Evolutionary conservation across 1,140 invertebrate species (phyloP).

Genomic region (Matsumurasca onukii): DNA sequence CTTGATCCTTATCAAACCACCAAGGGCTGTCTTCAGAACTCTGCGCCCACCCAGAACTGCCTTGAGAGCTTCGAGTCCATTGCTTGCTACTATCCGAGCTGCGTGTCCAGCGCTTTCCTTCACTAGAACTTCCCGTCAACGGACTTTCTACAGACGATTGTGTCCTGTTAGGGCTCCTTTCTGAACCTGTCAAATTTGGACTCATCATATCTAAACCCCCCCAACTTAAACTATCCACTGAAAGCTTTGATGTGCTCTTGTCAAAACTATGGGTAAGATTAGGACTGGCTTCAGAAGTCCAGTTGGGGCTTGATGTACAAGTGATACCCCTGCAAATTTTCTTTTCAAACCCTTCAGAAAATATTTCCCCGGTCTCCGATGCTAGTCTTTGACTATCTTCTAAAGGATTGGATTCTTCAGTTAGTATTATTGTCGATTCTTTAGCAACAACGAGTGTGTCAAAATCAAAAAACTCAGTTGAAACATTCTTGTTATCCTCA

Average conservation of each 20-base stretch:
- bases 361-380: slow-evolving; percentile 1
- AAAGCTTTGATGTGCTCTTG: slow-evolving; percentile 29
- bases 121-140: slow-evolving; percentile 32
- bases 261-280: slow-evolving; percentile 31
- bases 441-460: slow-evolving; percentile 10
- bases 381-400: slow-evolving; percentile 7
- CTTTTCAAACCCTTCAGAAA: slow-evolving; percentile 12
- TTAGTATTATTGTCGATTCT: not conserved
- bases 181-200: slow-evolving; percentile 31
- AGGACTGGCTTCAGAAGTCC: slow-evolving; percentile 27
- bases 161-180: slow-evolving; percentile 33
- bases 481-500: not conserved
- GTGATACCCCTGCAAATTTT: not conserved
- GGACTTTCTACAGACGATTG: slow-evolving; percentile 34
- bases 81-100: slow-evolving; percentile 27
- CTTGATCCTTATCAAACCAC: slow-evolving; percentile 25
- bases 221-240: slow-evolving; percentile 32
- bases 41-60: slow-evolving; percentile 31
- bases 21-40: slow-evolving; percentile 29
- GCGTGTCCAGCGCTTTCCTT: slow-evolving; percentile 15
- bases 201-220: slow-evolving; percentile 20
- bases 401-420: not conserved
- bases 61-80: slow-evolving; percentile 35
- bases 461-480: slow-evolving; percentile 24
- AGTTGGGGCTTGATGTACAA: slow-evolving; percentile 29